Conservation (phyloP, 2,797 vertebrate genomes). For the Enteromius trimaculatus region DNA sequence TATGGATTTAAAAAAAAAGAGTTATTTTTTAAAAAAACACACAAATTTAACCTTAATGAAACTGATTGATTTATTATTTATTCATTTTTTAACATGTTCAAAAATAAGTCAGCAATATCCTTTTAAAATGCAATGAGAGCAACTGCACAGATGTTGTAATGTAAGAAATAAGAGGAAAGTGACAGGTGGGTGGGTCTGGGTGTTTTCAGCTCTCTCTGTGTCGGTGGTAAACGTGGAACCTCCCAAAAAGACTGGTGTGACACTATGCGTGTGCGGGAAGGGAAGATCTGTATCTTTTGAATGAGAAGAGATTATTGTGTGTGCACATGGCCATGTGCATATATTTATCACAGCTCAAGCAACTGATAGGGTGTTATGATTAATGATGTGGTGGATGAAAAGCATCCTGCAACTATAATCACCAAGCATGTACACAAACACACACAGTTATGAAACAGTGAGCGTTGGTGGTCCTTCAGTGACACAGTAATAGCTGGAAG, state of each 20-base stretch:
- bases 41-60: not conserved
- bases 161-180: slow-evolving; percentile 58
- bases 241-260: slow-evolving; percentile 37
- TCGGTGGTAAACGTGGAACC: slow-evolving; percentile 31
- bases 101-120: not conserved
- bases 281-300: slow-evolving; percentile 16
- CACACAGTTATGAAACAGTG: slow-evolving; percentile 46
- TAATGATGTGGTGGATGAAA: slow-evolving; percentile 61
- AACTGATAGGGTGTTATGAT: slow-evolving; percentile 67
- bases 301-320: slow-evolving; percentile 14
- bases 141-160: slow-evolving; percentile 28
- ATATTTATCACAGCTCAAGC: slow-evolving; percentile 68
- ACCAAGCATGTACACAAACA: slow-evolving; percentile 45
- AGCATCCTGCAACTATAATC: slow-evolving; percentile 54
- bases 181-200: slow-evolving; percentile 31
- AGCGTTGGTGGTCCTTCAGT: slow-evolving; percentile 61
- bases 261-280: not conserved
- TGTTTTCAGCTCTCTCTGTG: slow-evolving; percentile 37
- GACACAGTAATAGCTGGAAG: slow-evolving; percentile 53
- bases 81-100: not conserved
- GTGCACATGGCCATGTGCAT: slow-evolving; percentile 51
- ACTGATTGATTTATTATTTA: not conserved
- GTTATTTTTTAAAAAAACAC: not conserved
- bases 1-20: not conserved
- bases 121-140: not conserved